Evolutionary conservation across 2,797 vertebrate genomes (phyloP).

Genomic region (Sandelia bainsii): DNA sequence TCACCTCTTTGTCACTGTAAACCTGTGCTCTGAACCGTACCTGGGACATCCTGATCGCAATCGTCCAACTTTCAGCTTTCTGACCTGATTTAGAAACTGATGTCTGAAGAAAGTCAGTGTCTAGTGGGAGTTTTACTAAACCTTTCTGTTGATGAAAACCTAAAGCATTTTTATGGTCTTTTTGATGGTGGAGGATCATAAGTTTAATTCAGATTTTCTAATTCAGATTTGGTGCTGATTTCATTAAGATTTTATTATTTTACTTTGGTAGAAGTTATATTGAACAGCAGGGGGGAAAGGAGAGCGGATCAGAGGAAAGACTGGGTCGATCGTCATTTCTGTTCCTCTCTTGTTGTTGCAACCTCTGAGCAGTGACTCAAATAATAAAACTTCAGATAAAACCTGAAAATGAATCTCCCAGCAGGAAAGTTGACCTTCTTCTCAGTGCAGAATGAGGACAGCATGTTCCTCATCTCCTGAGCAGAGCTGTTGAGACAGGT

Average conservation of each 20-base stretch:
- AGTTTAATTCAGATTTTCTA: no score
- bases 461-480: not conserved
- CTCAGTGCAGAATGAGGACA: not conserved
- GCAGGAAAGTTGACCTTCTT: conserved; percentile 28
- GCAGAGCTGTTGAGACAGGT: conserved; percentile 12
- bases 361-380: conserved; percentile 10
- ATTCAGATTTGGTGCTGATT: not conserved
- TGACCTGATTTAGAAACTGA: no score
- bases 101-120: no score
- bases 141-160: no score
- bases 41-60: no score
- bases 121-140: no score
- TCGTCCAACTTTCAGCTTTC: no score
- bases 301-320: conserved; percentile 1
- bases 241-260: not conserved
- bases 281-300: not conserved
- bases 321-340: conserved; percentile 14
- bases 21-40: no score
- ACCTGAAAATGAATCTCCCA: conserved; percentile 26
- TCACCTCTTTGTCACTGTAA: no score
- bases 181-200: no score
- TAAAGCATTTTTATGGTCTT: no score
- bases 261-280: not conserved
- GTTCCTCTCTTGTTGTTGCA: conserved; percentile 12
- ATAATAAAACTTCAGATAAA: not conserved